Base-by-base conservation (phyloP, 2,888 invertebrate species). In the Megaustenia siamemsis region DNA sequence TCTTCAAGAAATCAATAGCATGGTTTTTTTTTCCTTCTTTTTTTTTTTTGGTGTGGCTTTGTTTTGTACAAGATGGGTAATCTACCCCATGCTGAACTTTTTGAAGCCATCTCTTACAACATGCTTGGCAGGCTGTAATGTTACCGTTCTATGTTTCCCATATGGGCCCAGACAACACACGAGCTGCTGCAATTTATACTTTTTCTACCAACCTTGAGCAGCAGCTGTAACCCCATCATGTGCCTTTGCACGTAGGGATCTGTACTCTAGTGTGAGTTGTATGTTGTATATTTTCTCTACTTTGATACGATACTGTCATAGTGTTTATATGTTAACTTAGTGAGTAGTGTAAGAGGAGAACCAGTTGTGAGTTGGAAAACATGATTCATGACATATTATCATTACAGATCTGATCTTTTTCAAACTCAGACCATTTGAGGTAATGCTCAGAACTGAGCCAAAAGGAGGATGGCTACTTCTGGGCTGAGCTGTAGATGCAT, bases 201-300 rank as follows among this genome's bases (percentile, higher is more conserved):
- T 24, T 49, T 12, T 24, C 45, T 45, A 5, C 1, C 53, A 28
- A 24, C 6, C 18, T 32, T 28, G 38, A 80, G 69, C 69, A 80
- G 68, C 75, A 45, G 32, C 35, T 18, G 32, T 53, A n/a, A n/a
- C 45, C 63, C 73, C 68, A 53, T 83, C 66, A 77, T 83, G 83
- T 83, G 83, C 83, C 83, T 83, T 83, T 83, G 83, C 83, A 77
- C 49, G 38, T 83, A 66, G 66, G 66, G 18, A 35, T n/a, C 24
- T 49, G 18, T 82, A 53, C 45, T 63, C 35, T 68, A 60, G n/a
- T 76, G 73, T 71, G 43, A 38, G 63, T 38, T 10, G 38, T n/a
- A 73, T 73, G 56, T 60, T 82, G 73, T 82, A 73, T 73, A 73
- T 69, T 69, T 69, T 79, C 38, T 45, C 60, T 28, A 21, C 21